These are phyloP conservation scores for Forbesichthys papilliferus DNA, from an alignment of 2,113 vertebrate genomes.

Conservation along the genomic window DNA sequence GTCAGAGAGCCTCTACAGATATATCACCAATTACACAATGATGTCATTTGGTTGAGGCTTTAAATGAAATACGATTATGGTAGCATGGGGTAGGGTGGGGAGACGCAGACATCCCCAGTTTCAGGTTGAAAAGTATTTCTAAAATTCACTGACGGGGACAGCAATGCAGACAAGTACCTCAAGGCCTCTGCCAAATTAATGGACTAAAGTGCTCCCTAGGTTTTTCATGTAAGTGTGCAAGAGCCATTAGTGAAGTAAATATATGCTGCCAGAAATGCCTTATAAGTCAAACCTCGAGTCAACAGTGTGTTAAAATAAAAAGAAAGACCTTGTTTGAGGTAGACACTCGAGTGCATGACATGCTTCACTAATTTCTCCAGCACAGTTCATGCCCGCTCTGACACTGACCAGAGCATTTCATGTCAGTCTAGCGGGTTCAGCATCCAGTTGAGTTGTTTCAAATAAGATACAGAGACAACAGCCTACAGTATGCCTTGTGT, in stretches of 20 bases:
- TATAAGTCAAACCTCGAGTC: constrained; percentile 29
- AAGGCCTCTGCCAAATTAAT: constrained; percentile 40
- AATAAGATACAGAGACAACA: no score
- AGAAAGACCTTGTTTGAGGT: constrained; percentile 25
- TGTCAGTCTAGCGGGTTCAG: not conserved
- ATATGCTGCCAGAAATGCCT: constrained; percentile 37
- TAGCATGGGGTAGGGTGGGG: constrained; percentile 2
- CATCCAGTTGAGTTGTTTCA: no score
- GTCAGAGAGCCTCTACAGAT: constrained; percentile 1
- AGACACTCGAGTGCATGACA: constrained; percentile 3
- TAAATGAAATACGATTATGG: constrained; percentile 45
- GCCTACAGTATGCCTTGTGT: no score
- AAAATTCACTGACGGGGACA: constrained; percentile 20
- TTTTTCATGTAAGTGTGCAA: constrained; percentile 36
- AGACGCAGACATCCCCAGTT: constrained; percentile 48
- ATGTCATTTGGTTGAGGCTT: constrained; percentile 8
- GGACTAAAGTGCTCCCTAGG: constrained; percentile 49
- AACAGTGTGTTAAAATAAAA: constrained; percentile 38
- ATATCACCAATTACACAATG: constrained; percentile 15
- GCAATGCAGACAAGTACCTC: not conserved
- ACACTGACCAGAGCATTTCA: not conserved
- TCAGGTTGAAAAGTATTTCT: constrained; percentile 13
- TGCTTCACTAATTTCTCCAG: constrained; percentile 1
- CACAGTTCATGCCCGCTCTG: not conserved
- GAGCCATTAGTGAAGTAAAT: constrained; percentile 54